Evolutionary conservation across 2,888 invertebrate species (phyloP).

Genomic region (Osedax fenrisi): DNA sequence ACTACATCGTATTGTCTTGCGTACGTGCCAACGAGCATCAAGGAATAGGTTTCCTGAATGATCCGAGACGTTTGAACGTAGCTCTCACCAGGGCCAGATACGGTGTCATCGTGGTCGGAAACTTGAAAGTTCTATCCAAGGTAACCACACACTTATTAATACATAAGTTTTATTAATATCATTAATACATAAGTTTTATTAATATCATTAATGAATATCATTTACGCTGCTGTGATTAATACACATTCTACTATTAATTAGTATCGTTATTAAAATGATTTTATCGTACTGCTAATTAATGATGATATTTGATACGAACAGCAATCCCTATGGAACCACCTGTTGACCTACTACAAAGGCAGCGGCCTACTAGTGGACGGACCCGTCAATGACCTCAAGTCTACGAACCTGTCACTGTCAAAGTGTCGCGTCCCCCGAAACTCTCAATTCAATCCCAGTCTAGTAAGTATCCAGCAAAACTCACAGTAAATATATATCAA

Average conservation of each 20-base stretch:
- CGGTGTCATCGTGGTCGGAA: conserved; percentile 93
- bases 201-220: background rate
- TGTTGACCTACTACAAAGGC: conserved; percentile 91
- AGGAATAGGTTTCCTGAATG: conserved; percentile 94
- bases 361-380: conserved; percentile 92
- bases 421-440: too few species aligned
- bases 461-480: too few species aligned
- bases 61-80: conserved; percentile 90
- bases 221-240: too few species aligned
- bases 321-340: conserved; percentile 94
- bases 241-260: too few species aligned
- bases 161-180: conserved; percentile 15
- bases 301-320: too few species aligned
- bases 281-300: too few species aligned
- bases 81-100: conserved; percentile 91
- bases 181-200: background rate
- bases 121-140: conserved; percentile 93
- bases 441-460: too few species aligned
- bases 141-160: conserved; percentile 41
- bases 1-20: conserved; percentile 96
- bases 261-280: too few species aligned
- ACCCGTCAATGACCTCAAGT: conserved; percentile 82
- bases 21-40: conserved; percentile 96
- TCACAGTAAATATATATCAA: too few species aligned
- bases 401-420: background rate